Evolutionary conservation across 1,140 invertebrate genomes (phyloP).

Genomic region (Littorina saxatilis): DNA sequence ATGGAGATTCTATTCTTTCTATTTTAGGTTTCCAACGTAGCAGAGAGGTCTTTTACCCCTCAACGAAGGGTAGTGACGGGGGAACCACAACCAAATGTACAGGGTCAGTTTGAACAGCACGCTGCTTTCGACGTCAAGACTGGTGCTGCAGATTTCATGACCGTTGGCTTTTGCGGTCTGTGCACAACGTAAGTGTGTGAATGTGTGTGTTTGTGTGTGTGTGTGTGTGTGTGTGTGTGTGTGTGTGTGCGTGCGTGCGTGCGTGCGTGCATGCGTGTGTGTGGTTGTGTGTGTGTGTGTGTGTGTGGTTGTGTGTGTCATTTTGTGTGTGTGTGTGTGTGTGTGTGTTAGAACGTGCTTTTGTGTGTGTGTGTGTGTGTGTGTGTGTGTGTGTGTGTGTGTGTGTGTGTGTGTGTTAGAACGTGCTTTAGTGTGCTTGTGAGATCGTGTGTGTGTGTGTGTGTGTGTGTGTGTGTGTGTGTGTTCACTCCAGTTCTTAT

Average conservation of each 20-base stretch:
- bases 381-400: slow-evolving; percentile 17
- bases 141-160: slow-evolving; percentile 15
- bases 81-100: background rate
- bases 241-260: slow-evolving; percentile 23
- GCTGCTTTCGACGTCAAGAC: slow-evolving; percentile 8
- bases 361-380: too few species aligned
- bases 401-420: slow-evolving; percentile 2
- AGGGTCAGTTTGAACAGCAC: background rate
- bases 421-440: too few species aligned
- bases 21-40: background rate
- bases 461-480: slow-evolving; percentile 22
- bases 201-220: slow-evolving; percentile 23
- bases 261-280: too few species aligned
- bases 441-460: too few species aligned
- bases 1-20: background rate
- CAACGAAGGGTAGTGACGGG: background rate
- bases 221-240: slow-evolving; percentile 33
- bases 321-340: too few species aligned
- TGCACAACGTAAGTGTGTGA: slow-evolving; percentile 31
- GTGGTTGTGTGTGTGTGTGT: too few species aligned
- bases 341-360: too few species aligned
- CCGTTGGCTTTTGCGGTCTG: slow-evolving; percentile 18
- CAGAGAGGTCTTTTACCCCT: background rate
- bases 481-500: background rate
- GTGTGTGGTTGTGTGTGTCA: too few species aligned